A percentile compares a stretch with the other conserved stretches of the same genome.
Evolutionary conservation across 2,888 invertebrate genomes (phyloP).

Genomic region (Platycnemis pennipes): DNA sequence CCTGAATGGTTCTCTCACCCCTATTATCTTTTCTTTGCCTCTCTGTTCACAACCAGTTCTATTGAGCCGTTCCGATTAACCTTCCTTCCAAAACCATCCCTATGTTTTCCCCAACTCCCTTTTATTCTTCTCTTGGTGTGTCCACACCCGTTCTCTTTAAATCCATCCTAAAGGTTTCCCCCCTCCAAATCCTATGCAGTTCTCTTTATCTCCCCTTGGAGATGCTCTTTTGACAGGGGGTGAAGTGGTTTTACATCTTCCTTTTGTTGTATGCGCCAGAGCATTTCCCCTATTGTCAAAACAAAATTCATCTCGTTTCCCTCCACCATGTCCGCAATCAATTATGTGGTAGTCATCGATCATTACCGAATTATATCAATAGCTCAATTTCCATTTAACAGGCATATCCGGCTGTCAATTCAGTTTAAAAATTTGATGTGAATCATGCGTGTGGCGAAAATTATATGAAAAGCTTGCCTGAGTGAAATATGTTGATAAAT

Average conservation of each 20-base stretch:
- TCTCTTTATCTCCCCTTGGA: not conserved
- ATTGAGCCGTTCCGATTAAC: not conserved
- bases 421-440: too few species aligned
- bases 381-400: not conserved
- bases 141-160: not conserved
- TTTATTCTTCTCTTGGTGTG: not conserved
- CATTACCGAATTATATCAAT: not conserved
- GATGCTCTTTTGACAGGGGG: not conserved
- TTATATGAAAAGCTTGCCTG: too few species aligned
- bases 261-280: not conserved
- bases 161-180: not conserved
- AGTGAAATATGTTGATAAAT: too few species aligned
- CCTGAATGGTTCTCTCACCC: not conserved
- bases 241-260: not conserved
- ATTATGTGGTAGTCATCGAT: not conserved
- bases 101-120: not conserved
- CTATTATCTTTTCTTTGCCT: not conserved
- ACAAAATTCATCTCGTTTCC: not conserved
- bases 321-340: not conserved
- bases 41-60: not conserved
- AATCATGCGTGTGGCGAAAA: too few species aligned
- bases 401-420: too few species aligned
- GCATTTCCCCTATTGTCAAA: not conserved
- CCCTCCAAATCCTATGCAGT: not conserved
- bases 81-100: not conserved